Evolutionary conservation across 2,113 vertebrate genomes (phyloP).

Genomic region (Pseudorhombus dupliciocellatus): DNA sequence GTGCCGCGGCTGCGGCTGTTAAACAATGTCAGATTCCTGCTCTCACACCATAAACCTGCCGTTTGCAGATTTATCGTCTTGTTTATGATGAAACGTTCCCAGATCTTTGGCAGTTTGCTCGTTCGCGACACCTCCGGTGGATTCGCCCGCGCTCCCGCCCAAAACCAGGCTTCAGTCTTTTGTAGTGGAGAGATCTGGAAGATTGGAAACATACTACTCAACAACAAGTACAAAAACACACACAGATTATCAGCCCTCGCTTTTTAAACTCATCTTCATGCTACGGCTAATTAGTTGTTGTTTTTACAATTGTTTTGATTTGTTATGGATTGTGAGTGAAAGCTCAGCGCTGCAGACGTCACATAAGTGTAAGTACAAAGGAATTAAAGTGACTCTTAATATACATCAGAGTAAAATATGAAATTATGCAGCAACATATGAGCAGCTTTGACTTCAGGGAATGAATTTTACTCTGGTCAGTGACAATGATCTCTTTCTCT

Average conservation of each 20-base stretch:
- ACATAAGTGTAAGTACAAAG: not conserved
- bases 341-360: not conserved
- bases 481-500: too few species aligned
- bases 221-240: too few species aligned
- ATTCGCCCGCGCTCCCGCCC: too few species aligned
- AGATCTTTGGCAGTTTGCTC: too few species aligned
- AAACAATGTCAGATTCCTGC: constrained; percentile 7
- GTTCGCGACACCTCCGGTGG: too few species aligned
- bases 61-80: not conserved
- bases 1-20: constrained; percentile 25
- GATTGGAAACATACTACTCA: too few species aligned
- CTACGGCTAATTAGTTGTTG: too few species aligned
- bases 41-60: constrained; percentile 22
- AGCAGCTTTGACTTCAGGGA: not conserved
- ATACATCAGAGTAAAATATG: not conserved
- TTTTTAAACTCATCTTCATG: too few species aligned
- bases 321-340: not conserved
- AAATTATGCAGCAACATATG: not conserved
- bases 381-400: not conserved
- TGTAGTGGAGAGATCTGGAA: too few species aligned
- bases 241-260: too few species aligned
- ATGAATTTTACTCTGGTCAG: not conserved
- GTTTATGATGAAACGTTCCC: not conserved
- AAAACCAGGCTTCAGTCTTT: too few species aligned
- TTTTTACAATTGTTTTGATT: not conserved